These are phyloP conservation scores for Mayetiola destructor DNA, from an alignment of 2,888 invertebrate genomes.

Conservation along the genomic window DNA sequence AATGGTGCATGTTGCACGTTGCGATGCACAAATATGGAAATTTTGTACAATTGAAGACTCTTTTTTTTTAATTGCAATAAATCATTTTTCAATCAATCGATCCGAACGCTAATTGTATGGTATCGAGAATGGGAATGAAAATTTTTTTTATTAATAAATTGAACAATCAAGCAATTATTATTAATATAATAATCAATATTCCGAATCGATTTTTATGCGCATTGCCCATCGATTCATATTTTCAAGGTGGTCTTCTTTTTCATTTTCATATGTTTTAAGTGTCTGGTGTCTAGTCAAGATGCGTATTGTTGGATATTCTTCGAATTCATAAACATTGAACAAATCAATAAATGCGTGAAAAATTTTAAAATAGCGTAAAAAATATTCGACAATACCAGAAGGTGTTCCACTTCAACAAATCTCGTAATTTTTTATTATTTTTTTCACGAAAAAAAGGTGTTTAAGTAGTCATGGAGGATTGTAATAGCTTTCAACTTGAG, in stretches of 20 bases:
- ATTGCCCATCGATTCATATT: background rate
- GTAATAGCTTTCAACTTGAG: too few relatives aligned
- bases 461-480: background rate
- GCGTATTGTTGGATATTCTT: background rate
- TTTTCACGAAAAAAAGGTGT: background rate
- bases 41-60: background rate
- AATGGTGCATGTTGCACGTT: too few relatives aligned
- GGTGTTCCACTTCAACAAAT: background rate
- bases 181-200: too few relatives aligned
- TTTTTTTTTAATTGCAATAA: background rate
- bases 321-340: background rate
- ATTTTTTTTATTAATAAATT: too few relatives aligned
- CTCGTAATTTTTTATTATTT: background rate
- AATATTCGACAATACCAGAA: background rate
- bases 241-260: conserved; percentile 8
- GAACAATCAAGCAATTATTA: too few relatives aligned
- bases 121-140: too few relatives aligned
- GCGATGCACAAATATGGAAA: background rate
- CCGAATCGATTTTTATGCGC: too few relatives aligned
- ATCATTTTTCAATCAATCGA: conserved; percentile 7
- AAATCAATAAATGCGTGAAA: background rate
- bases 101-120: too few relatives aligned
- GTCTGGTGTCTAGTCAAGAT: too few relatives aligned
- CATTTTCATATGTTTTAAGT: too few relatives aligned
- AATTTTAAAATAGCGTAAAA: background rate